Percentiles rank a stretch among this genome's conserved stretches.
These are phyloP conservation scores for silkworm (Bombyx mori) DNA, from an alignment of 1,140 invertebrate species.

Conservation along the genomic window DNA sequence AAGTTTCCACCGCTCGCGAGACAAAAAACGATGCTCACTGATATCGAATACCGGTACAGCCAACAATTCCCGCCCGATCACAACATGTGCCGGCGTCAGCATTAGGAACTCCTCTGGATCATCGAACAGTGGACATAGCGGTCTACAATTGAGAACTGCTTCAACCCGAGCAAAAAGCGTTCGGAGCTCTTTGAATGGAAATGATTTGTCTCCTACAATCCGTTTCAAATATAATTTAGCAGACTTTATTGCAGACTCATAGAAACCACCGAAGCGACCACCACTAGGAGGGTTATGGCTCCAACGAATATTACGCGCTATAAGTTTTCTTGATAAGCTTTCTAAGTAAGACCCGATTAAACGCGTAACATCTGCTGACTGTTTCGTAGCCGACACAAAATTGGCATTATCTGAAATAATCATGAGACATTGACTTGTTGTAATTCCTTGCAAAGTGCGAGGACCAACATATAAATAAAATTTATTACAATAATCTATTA, in stretches of 20 bases:
- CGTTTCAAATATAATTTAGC: slow-evolving; percentile 25
- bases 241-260: slow-evolving; percentile 27
- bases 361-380: slow-evolving; percentile 7
- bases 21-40: too few relatives aligned
- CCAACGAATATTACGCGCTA: slow-evolving; percentile 11
- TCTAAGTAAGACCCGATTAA: too few relatives aligned
- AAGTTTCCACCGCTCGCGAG: too few relatives aligned
- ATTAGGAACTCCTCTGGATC: too few relatives aligned
- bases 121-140: too few relatives aligned
- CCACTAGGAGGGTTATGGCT: slow-evolving; percentile 27
- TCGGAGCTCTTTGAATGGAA: too few relatives aligned
- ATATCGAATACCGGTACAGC: too few relatives aligned
- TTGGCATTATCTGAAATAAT: slow-evolving; percentile 44
- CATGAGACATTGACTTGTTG: slow-evolving; percentile 16
- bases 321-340: too few relatives aligned
- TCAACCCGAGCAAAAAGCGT: too few relatives aligned
- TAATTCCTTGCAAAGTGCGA: slow-evolving; percentile 15
- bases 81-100: too few relatives aligned
- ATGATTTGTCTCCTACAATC: slow-evolving; percentile 9
- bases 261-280: slow-evolving; percentile 24
- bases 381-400: slow-evolving; percentile 28
- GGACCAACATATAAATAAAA: slow-evolving; percentile 19
- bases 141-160: too few relatives aligned
- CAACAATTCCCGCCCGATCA: too few relatives aligned
- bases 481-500: slow-evolving; percentile 21